Base-by-base conservation (phyloP, 1,140 invertebrate genomes). In the Diachasma alloeum region DNA sequence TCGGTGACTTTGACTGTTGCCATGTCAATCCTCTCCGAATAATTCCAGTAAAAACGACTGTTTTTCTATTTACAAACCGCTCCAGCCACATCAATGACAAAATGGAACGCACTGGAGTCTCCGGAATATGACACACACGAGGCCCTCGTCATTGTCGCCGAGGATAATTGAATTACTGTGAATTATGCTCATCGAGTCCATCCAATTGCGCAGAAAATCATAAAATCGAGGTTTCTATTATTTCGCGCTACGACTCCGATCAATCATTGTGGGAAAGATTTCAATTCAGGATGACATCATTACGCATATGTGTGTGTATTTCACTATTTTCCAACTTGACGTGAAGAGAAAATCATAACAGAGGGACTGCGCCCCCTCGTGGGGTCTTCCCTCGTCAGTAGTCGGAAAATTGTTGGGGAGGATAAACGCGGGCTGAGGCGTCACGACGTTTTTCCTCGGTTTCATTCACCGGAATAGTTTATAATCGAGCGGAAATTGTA, bases 1-100 rank as follows among this genome's bases (percentile, higher is more conserved):
- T 96, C 96, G 10, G 97, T 96, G 79, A 95, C 92, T 90, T 94
- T 94, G 76, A 95, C 92, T 81, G 94, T 93, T 82, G 95, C 95
- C 95, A 96, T 96, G 63, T 76, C 74, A 36, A 66, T 66, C 31
- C 31, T 63, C 24, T 26, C 19, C 8, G 17, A 59, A 22, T 4
- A 3, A 26, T 26, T 24, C 0, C 19, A 0, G 0, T 24, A 26
- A 19, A 56, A 56, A 22, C n/a, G 4, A 19, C n/a, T 63, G 22
- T 59, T 19, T 59, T 26, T 63, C 11, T 26, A 63, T 24, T 13
- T 63, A 63, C 59, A n/a, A 26, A 24, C 11, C 9, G 1, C 39
- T 42, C 39, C 59, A 63, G 44, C 10, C n/a, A 53, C 17, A 1
- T 19, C 9, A 53, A 53, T n/a, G 17, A 26, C 59, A 63, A 63